Conservation (phyloP, 2,797 vertebrate species). For the Propithecus perrieri region DNA sequence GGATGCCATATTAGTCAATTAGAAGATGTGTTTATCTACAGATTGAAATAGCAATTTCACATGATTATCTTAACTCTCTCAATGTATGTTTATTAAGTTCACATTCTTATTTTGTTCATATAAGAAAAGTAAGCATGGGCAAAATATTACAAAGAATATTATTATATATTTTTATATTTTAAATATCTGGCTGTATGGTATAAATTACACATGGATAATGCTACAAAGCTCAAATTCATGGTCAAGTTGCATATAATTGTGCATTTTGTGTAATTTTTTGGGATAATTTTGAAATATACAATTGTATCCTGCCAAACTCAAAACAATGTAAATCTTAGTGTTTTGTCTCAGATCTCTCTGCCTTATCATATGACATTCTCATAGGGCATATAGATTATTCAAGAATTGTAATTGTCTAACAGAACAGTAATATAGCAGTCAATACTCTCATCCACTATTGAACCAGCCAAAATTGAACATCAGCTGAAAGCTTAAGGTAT, state of each 20-base stretch:
- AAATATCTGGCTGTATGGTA: not conserved
- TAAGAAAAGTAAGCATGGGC: not conserved
- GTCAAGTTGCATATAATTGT: not conserved
- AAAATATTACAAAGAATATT: slow-evolving; percentile 24
- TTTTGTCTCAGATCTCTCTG: slow-evolving; percentile 32
- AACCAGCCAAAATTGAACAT: not conserved
- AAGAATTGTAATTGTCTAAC: slow-evolving; percentile 22
- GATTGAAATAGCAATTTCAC: not conserved
- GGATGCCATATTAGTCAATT: not conserved
- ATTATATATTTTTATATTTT: not conserved
- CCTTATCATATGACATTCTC: slow-evolving; percentile 11
- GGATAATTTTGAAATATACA: not conserved
- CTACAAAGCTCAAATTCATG: not conserved
- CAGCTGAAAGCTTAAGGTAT: not conserved
- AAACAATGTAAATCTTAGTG: not conserved
- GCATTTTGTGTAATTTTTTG: not conserved
- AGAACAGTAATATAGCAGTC: not conserved
- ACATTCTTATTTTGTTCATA: slow-evolving; percentile 30
- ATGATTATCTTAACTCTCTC: not conserved
- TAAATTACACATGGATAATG: not conserved
- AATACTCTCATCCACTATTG: not conserved
- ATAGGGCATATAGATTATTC: not conserved
- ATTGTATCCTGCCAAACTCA: not conserved
- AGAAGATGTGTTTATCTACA: slow-evolving; percentile 6
- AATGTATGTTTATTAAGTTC: not conserved